phyloP scores from a whole-genome alignment of 2,888 invertebrate species.

The Sesia bembeciformis region DNA sequence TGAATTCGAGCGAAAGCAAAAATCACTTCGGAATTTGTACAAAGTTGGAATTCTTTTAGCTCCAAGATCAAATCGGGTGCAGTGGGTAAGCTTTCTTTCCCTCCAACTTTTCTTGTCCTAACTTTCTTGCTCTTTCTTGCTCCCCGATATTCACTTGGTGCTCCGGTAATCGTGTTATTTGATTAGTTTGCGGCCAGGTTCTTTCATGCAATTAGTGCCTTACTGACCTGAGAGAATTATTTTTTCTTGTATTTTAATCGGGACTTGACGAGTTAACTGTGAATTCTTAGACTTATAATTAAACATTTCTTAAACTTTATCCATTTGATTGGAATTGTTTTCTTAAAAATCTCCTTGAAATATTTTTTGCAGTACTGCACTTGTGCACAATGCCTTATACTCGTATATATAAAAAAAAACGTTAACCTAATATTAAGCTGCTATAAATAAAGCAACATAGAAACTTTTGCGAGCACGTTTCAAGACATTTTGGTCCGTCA shows the following conservation, averaged over 20 bases:
- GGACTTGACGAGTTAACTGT: too few species aligned
- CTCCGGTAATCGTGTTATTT: slow-evolving; percentile 51
- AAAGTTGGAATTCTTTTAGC: neutral
- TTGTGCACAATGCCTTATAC: too few species aligned
- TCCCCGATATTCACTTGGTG: slow-evolving; percentile 47
- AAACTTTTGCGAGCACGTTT: neutral
- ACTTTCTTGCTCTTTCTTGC: slow-evolving; percentile 1
- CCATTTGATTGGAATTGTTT: too few species aligned
- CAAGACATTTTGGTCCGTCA: neutral
- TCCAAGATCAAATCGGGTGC: neutral
- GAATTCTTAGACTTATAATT: too few species aligned
- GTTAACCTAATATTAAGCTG: too few species aligned
- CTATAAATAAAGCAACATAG: too few species aligned
- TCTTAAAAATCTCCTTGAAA: too few species aligned
- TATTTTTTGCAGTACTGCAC: too few species aligned
- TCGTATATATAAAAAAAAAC: too few species aligned
- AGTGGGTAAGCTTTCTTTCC: slow-evolving; percentile 4
- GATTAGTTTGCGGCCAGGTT: slow-evolving; percentile 58
- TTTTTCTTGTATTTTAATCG: slow-evolving; percentile 17
- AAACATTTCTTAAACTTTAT: too few species aligned
- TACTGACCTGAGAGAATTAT: too few species aligned
- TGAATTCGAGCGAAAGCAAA: neutral
- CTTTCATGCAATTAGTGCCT: slow-evolving; percentile 40
- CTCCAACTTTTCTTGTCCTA: slow-evolving; percentile 25
- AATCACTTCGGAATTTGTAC: neutral